phyloP scores from a whole-genome alignment of 2,888 invertebrate genomes.

The Caenorhabditis plicata region DNA sequence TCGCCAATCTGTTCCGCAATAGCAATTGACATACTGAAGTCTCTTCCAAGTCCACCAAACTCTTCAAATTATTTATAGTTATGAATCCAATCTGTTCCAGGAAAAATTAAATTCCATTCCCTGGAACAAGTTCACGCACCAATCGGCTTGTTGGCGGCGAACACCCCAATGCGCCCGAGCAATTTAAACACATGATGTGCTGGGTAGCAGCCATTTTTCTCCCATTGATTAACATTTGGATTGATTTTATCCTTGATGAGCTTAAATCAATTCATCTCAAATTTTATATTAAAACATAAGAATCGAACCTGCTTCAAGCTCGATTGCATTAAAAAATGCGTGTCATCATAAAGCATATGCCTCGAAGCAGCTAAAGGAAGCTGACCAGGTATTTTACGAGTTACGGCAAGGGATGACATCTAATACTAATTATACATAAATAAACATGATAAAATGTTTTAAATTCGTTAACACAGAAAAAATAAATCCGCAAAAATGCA shows the following conservation, averaged over 20 bases:
- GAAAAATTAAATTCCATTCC: neutral
- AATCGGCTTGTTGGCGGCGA: slow-evolving; percentile 70
- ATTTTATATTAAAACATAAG: neutral
- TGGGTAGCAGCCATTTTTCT: slow-evolving; percentile 68
- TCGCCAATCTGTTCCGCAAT: slow-evolving; percentile 70
- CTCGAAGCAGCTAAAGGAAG: too few relatives aligned
- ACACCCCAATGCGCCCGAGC: slow-evolving; percentile 70
- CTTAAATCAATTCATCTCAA: slow-evolving; percentile 10
- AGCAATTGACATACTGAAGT: slow-evolving; percentile 70
- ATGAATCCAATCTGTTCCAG: neutral
- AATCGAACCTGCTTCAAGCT: slow-evolving; percentile 11
- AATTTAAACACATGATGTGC: slow-evolving; percentile 70
- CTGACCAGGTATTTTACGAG: too few relatives aligned
- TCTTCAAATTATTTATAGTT: slow-evolving; percentile 62
- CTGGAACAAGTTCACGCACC: neutral
- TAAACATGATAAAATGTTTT: too few relatives aligned
- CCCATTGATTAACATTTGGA: slow-evolving; percentile 71
- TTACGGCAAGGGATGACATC: too few relatives aligned
- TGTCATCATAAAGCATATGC: slow-evolving; percentile 28
- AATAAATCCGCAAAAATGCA: too few relatives aligned
- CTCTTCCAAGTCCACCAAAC: slow-evolving; percentile 71
- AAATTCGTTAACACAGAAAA: too few relatives aligned
- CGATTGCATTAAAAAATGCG: slow-evolving; percentile 23
- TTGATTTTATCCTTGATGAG: slow-evolving; percentile 68
- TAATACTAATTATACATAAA: too few relatives aligned